Conservation (phyloP, 64 coral and sea anemone genomes). For the Dendrophyllia cribrosa region DNA sequence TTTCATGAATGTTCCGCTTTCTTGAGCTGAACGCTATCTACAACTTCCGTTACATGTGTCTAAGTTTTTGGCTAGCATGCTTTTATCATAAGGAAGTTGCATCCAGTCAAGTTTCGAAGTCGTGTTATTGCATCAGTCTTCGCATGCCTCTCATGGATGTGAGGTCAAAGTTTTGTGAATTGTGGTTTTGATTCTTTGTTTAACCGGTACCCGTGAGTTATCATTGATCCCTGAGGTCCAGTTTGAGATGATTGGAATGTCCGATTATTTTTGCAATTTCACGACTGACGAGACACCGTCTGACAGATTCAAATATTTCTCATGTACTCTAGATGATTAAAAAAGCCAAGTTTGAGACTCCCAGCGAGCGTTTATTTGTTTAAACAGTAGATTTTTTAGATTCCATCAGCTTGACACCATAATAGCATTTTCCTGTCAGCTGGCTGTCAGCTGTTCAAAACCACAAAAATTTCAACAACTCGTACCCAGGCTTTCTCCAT, state of each 20-base stretch:
- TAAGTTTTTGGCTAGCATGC: not conserved
- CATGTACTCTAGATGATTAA: not conserved
- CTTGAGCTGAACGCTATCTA: not conserved
- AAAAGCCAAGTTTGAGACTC: not conserved
- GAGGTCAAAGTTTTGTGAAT: not conserved
- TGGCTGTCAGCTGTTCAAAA: not conserved
- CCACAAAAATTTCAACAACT: not conserved
- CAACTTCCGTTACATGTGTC: not conserved
- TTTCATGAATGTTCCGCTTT: not conserved
- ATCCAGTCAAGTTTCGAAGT: not conserved
- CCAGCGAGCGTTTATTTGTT: not conserved
- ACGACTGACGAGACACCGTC: not conserved
- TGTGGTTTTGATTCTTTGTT: not conserved
- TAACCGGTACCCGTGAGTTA: not conserved
- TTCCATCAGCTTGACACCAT: not conserved
- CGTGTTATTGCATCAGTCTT: conserved; percentile 24
- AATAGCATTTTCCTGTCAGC: no score
- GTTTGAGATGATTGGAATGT: not conserved
- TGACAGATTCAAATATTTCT: not conserved
- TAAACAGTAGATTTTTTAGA: not conserved
- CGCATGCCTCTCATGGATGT: not conserved
- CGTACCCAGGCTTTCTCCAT: not conserved
- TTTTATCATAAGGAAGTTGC: not conserved
- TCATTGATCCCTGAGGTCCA: no score
- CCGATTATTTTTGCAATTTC: not conserved